Evolutionary conservation across 2,113 vertebrate genomes (phyloP), one percentile per base, ranked within the genome.

Genomic region (Acanthisitta chloris): DNA sequence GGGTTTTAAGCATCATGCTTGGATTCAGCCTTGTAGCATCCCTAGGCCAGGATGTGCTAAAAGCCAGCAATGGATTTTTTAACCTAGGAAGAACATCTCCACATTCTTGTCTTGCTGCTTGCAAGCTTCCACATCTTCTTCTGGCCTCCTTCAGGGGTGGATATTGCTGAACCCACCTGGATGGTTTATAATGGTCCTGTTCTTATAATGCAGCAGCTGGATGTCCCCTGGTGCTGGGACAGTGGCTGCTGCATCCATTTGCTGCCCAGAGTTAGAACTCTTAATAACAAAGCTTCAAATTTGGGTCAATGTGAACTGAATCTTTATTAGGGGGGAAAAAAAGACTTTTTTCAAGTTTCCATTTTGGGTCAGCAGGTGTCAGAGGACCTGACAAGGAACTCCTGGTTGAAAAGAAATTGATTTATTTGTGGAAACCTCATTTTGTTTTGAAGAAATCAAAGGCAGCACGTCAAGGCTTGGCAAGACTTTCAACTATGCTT

Each of bases 401-500:
- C 17, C 21, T 77, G 1, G 8, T 43, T 69, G 42, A 62, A 85
- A 91, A 64, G 43, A 52, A 62, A 54, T 88, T 54, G 29, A 78
- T 79, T 89, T 86, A 73, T 91, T 89, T 86, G 66, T 33, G 65
- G 81, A 43, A 89, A 49, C 40, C 49, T 89, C 21, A 2, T 78
- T 93, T 69, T 73, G 45, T 69, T 73, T 88, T 64, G 84, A 79
- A 79, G 76, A 69, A 95, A 88, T 94, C 92, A 86, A 95, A 94
- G 88, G 29, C 40, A 43, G 54, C 38, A 9, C 0, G 16, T 54
- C 76, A 78, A 62, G 49, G 34, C 38, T 64, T 43, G 88, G 65
- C 57, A 72, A 88, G 38, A 31, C 48, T 78, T 88, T 88, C 88
- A 91, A 58, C 80, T 42, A 55, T 11, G 57, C 15, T 88, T 93